Percentiles rank a stretch among this genome's conserved stretches.
Evolutionary conservation across 1,140 invertebrate genomes (phyloP).

Genomic region (Hetaerina americana): DNA sequence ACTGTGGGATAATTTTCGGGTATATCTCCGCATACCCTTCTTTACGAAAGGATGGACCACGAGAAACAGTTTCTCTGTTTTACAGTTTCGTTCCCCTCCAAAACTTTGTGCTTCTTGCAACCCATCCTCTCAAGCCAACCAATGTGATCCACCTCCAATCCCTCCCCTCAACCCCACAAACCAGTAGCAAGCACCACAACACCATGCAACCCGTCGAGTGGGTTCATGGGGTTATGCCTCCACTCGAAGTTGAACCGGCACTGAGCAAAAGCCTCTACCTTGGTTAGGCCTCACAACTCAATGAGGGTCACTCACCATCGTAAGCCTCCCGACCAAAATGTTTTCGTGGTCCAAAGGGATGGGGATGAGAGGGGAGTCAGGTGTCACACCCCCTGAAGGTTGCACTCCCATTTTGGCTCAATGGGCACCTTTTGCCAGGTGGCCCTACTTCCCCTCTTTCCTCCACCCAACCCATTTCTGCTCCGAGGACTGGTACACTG

Average conservation of each 20-base stretch:
- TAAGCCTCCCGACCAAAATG: background rate
- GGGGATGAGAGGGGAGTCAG: too few species aligned
- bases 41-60: too few species aligned
- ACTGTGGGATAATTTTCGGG: too few species aligned
- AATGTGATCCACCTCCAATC: background rate
- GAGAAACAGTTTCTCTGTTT: conserved; percentile 15
- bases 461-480: conserved; percentile 27
- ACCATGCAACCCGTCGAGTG: conserved; percentile 26
- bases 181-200: background rate
- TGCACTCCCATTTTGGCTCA: background rate
- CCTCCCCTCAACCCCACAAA: background rate
- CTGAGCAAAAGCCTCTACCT: conserved; percentile 25
- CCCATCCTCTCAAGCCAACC: background rate
- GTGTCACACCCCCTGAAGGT: background rate
- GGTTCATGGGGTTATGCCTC: conserved; percentile 45
- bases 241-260: conserved; percentile 36
- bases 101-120: background rate
- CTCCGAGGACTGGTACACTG: conserved; percentile 24
- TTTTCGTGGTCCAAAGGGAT: background rate
- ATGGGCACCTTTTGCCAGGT: background rate
- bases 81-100: background rate
- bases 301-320: background rate
- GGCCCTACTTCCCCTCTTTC: background rate
- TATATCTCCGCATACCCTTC: too few species aligned
- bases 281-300: background rate